Evolutionary conservation across 2,888 invertebrate genomes (phyloP).

Genomic region (Euclidia mi): DNA sequence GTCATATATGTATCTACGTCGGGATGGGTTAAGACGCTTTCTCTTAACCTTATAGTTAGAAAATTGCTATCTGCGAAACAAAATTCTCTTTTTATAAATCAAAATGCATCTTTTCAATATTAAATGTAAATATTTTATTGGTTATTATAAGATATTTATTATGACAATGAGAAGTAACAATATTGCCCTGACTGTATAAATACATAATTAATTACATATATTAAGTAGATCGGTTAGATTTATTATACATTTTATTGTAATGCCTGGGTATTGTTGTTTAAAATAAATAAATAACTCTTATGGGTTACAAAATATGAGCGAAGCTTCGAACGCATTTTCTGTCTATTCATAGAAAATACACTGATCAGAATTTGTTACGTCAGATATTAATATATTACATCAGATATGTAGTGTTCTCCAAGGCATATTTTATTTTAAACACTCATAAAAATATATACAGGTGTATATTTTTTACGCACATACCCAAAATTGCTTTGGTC

Average conservation of each 20-base stretch:
- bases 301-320: too few species aligned
- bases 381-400: too few species aligned
- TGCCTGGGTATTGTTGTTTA: conserved; percentile 11
- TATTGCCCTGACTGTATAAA: conserved; percentile 13
- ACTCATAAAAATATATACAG: too few species aligned
- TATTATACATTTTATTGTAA: conserved; percentile 9
- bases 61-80: neutral
- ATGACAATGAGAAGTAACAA: neutral
- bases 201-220: conserved; percentile 2
- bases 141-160: neutral
- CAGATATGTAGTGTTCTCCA: too few species aligned
- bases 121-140: conserved; percentile 7
- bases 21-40: neutral
- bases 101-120: conserved; percentile 2
- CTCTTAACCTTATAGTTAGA: neutral
- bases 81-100: neutral
- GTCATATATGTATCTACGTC: neutral
- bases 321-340: too few species aligned
- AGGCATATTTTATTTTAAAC: too few species aligned
- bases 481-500: too few species aligned
- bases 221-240: conserved; percentile 4
- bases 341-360: too few species aligned
- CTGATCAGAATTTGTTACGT: too few species aligned
- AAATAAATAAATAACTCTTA: neutral
- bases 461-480: too few species aligned